phyloP scores from a whole-genome alignment of 2,888 invertebrate genomes.

The Melanophora roralis region DNA sequence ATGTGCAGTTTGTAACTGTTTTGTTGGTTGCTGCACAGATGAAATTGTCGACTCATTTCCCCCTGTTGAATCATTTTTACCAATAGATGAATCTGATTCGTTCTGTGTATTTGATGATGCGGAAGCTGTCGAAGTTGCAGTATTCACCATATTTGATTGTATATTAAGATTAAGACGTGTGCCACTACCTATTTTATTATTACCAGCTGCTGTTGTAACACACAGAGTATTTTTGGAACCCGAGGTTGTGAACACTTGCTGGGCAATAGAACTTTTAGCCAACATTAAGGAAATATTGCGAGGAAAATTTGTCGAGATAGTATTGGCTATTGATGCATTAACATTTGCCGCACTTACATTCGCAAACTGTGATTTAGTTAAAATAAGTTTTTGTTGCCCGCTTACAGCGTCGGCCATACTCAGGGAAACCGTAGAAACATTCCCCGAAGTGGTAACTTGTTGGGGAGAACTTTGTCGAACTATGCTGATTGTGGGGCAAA shows the following conservation, averaged over 20 bases:
- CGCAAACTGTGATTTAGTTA: conserved; percentile 58
- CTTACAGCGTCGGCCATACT: conserved; percentile 54
- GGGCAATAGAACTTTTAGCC: conserved; percentile 48
- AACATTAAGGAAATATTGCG: conserved; percentile 59
- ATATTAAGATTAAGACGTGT: conserved; percentile 49
- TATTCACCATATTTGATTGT: conserved; percentile 31
- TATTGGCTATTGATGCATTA: conserved; percentile 42
- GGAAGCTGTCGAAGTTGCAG: background rate
- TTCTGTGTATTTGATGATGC: conserved; percentile 11
- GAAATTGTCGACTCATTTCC: background rate
- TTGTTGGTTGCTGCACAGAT: conserved; percentile 31
- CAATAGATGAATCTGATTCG: conserved; percentile 19
- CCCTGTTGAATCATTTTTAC: background rate
- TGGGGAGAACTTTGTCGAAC: conserved; percentile 62
- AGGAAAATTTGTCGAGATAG: conserved; percentile 48
- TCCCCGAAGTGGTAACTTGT: conserved; percentile 59
- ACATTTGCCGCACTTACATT: conserved; percentile 51
- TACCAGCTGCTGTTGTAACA: conserved; percentile 52
- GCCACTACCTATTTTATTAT: conserved; percentile 29
- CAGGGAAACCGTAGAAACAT: conserved; percentile 52
- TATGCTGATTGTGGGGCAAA: conserved; percentile 62
- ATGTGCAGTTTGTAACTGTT: conserved; percentile 37
- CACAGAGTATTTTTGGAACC: conserved; percentile 50
- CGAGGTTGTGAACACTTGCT: conserved; percentile 54
- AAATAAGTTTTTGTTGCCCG: conserved; percentile 54